These are phyloP conservation scores for Plagodis dolabraria DNA, from an alignment of 2,888 invertebrate genomes.

Conservation along the genomic window DNA sequence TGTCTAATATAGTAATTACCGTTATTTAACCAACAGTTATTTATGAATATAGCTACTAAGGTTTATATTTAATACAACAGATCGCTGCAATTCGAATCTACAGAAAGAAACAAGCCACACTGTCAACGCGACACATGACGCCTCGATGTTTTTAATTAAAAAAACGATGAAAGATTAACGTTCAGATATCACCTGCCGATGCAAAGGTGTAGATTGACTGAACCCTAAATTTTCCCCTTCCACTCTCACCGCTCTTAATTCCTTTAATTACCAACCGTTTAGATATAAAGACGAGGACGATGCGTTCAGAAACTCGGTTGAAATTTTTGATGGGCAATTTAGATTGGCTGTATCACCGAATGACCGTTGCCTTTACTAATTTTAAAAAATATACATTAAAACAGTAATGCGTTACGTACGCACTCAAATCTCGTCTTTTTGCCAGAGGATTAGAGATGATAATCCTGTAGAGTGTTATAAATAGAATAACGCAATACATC, in stretches of 20 bases:
- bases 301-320: conserved; percentile 27
- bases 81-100: conserved; percentile 1
- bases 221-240: conserved; percentile 67
- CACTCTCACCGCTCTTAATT: conserved; percentile 45
- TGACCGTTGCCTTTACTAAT: conserved; percentile 32
- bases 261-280: conserved; percentile 59
- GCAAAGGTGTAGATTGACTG: conserved; percentile 76
- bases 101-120: conserved; percentile 48
- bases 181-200: conserved; percentile 75
- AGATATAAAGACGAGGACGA: conserved; percentile 47
- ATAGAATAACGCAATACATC: conserved; percentile 31
- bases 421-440: conserved; percentile 14
- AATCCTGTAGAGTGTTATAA: conserved; percentile 19
- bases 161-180: conserved; percentile 57
- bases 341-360: conserved; percentile 43
- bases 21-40: too few species aligned
- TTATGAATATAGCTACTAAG: too few species aligned
- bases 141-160: conserved; percentile 68
- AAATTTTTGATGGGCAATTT: conserved; percentile 43
- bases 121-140: conserved; percentile 74
- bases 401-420: conserved; percentile 1
- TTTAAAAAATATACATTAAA: conserved; percentile 20
- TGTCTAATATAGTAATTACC: too few species aligned
- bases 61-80: not conserved
- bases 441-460: conserved; percentile 19